Evolutionary conservation across 2,888 invertebrate species (phyloP).

Genomic region (Torymus auratus): DNA sequence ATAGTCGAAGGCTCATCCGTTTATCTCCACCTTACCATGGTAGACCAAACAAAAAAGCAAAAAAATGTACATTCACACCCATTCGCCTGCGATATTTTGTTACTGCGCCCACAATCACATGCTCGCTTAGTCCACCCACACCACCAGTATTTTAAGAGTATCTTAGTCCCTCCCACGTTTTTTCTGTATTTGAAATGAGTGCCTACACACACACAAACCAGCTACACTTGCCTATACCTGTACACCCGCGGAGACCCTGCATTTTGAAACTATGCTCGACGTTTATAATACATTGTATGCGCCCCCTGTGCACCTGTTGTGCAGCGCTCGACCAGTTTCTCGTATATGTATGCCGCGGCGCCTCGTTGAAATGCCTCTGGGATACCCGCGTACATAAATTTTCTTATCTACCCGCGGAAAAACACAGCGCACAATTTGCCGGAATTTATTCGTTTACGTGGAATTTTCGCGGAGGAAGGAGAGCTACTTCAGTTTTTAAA

Average conservation of each 20-base stretch:
- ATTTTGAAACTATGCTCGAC: conserved; percentile 24
- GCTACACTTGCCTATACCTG: background rate
- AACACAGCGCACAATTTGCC: too few species aligned
- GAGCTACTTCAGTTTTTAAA: too few species aligned
- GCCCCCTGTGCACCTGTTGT: conserved; percentile 25
- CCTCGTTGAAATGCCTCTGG: conserved; percentile 14
- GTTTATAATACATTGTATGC: conserved; percentile 2
- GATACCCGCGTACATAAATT: background rate
- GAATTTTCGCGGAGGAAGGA: background rate
- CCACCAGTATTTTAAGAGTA: too few species aligned
- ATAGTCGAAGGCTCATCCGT: conserved; percentile 29
- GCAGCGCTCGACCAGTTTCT: background rate
- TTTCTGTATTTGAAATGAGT: background rate
- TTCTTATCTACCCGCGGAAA: too few species aligned
- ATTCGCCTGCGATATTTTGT: background rate
- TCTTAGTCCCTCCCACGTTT: too few species aligned
- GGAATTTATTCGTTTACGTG: too few species aligned
- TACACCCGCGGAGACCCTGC: conserved; percentile 11
- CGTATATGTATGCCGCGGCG: background rate
- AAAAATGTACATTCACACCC: background rate
- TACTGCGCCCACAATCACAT: background rate
- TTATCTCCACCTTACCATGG: too few species aligned
- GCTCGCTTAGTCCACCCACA: background rate
- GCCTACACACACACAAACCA: background rate
- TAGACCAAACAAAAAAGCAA: too few species aligned